A percentile compares a stretch with the other conserved stretches of the same genome.
These are phyloP conservation scores for Cryptomyrus ogoouensis DNA, from an alignment of 2,113 vertebrate species.

Conservation along the genomic window DNA sequence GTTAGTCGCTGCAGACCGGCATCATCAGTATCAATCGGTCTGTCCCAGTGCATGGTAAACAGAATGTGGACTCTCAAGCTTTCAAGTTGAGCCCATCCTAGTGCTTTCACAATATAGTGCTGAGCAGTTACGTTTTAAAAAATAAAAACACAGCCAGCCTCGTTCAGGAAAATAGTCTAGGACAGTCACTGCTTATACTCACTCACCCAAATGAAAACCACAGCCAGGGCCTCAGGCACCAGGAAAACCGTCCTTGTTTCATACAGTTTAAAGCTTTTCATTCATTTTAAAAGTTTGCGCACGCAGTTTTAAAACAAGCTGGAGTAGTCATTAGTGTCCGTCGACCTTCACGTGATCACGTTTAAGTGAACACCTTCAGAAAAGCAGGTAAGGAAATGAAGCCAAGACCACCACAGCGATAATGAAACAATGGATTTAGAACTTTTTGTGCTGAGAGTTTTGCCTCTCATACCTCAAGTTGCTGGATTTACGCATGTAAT, in stretches of 20 bases:
- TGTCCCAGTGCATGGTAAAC: conserved; percentile 14
- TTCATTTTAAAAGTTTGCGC: conserved; percentile 25
- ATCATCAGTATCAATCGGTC: background rate
- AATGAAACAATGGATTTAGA: background rate
- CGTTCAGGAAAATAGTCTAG: conserved; percentile 33
- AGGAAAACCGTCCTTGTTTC: background rate
- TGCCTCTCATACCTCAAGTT: background rate
- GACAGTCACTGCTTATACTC: conserved; percentile 28
- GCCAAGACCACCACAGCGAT: background rate
- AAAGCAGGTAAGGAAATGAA: background rate
- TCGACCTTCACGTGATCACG: conserved; percentile 28
- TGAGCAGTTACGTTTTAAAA: conserved; percentile 28
- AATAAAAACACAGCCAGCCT: conserved; percentile 22
- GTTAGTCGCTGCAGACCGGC: background rate
- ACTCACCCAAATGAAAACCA: conserved; percentile 32
- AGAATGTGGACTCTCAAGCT: background rate
- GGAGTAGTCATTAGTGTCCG: conserved; percentile 22
- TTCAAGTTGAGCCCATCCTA: conserved; percentile 3
- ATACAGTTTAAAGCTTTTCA: conserved; percentile 10
- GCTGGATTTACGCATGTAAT: background rate
- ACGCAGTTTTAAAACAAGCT: conserved; percentile 20
- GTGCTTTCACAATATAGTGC: conserved; percentile 12
- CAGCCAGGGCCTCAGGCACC: background rate
- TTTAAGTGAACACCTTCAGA: background rate
- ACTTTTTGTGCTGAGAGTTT: background rate